phyloP scores from a whole-genome alignment of 2,113 vertebrate species.

The Asarcornis scutulata region DNA sequence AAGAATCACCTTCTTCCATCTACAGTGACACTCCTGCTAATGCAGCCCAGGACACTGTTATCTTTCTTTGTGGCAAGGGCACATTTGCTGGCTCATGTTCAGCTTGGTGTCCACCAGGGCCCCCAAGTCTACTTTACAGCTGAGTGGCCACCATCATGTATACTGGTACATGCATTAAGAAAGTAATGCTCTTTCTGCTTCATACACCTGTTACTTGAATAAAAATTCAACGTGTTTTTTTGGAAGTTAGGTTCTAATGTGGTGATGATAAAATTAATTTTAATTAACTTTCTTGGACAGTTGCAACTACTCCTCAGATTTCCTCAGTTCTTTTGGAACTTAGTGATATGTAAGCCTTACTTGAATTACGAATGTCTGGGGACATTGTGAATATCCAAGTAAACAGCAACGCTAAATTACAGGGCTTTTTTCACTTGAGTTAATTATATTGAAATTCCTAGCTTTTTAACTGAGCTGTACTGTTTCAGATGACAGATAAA shows the following conservation, averaged over 20 bases:
- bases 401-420: background rate
- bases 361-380: background rate
- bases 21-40: background rate
- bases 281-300: background rate
- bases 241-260: background rate
- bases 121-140: background rate
- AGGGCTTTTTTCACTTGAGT: conserved; percentile 8
- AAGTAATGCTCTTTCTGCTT: background rate
- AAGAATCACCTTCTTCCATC: background rate
- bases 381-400: background rate
- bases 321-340: background rate
- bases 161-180: background rate
- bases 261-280: background rate
- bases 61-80: background rate
- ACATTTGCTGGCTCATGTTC: no score
- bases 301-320: background rate
- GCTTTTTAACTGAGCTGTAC: background rate
- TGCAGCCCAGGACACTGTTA: background rate
- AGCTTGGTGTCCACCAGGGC: background rate
- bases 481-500: background rate
- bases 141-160: background rate
- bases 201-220: background rate
- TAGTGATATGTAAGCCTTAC: background rate
- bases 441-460: conserved; percentile 15
- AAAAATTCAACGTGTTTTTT: background rate